These are phyloP conservation scores for Hirundichthys speculiger DNA, from an alignment of 2,113 vertebrate species.

Conservation along the genomic window DNA sequence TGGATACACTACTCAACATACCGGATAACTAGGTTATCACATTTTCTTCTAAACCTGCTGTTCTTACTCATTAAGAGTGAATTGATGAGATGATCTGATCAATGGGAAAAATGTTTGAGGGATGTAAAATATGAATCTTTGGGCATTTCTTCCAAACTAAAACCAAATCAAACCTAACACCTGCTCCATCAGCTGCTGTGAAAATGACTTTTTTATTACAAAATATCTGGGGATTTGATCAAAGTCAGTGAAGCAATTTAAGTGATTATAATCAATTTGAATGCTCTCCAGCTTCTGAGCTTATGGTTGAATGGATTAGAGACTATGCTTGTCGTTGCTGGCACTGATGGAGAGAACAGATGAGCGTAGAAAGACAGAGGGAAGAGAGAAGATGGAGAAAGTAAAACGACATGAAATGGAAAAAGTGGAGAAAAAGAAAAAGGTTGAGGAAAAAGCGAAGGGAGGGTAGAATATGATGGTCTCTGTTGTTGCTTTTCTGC, in stretches of 20 bases:
- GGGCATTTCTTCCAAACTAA: neutral
- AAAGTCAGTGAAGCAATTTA: constrained; percentile 70
- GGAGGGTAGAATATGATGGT: constrained; percentile 16
- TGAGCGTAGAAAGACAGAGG: constrained; percentile 2
- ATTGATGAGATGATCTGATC: constrained; percentile 32
- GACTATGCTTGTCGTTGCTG: constrained; percentile 19
- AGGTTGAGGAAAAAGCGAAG: neutral
- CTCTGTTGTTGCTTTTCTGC: constrained; percentile 61
- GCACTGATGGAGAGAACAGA: constrained; percentile 20
- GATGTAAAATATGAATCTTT: constrained; percentile 18
- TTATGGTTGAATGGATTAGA: constrained; percentile 68
- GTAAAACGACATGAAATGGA: constrained; percentile 10
- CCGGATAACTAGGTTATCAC: constrained; percentile 64
- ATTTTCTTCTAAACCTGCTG: constrained; percentile 43
- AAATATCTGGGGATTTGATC: constrained; percentile 56
- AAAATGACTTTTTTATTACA: constrained; percentile 47
- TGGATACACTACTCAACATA: constrained; percentile 44
- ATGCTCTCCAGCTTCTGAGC: constrained; percentile 67
- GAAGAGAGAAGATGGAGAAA: neutral
- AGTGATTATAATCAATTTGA: constrained; percentile 74
- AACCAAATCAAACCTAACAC: constrained; percentile 1
- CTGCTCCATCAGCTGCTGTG: constrained; percentile 22
- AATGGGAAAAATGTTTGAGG: constrained; percentile 13
- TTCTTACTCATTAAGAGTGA: constrained; percentile 28
- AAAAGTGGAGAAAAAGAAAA: constrained; percentile 13